Evolutionary conservation across 1,140 invertebrate species (phyloP).

Genomic region (Bombus fervidus): DNA sequence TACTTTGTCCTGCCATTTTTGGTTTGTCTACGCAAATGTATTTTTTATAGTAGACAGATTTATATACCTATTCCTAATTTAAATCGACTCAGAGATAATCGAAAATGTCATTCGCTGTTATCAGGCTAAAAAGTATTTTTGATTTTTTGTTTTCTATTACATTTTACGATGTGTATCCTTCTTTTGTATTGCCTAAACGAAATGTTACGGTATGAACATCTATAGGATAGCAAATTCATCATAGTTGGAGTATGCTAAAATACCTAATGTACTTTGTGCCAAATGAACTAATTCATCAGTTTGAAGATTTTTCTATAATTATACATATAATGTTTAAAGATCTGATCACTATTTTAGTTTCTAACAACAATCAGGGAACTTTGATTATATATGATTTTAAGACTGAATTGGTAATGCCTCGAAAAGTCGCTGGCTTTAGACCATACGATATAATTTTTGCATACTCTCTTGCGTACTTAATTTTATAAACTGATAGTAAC

Average conservation of each 20-base stretch:
- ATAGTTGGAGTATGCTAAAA: conserved; percentile 73
- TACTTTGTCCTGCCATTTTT: not conserved
- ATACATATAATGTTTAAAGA: conserved; percentile 33
- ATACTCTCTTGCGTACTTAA: conserved; percentile 62
- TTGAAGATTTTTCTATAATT: conserved; percentile 37
- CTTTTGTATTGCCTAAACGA: conserved; percentile 65
- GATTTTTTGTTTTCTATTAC: conserved; percentile 45
- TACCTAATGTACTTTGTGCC: conserved; percentile 76
- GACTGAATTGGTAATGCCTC: conserved; percentile 68
- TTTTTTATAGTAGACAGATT: conserved; percentile 4
- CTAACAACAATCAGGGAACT: conserved; percentile 44
- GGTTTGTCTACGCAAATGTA: not conserved
- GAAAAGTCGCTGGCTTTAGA: conserved; percentile 66
- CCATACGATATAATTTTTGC: conserved; percentile 59
- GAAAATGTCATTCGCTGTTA: conserved; percentile 72
- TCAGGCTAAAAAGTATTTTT: conserved; percentile 44
- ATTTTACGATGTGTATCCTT: conserved; percentile 53
- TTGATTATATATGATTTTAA: conserved; percentile 65
- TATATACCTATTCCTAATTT: conserved; percentile 4
- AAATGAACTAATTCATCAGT: conserved; percentile 68
- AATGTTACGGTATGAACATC: conserved; percentile 65
- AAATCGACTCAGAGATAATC: conserved; percentile 70
- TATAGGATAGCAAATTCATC: conserved; percentile 71
- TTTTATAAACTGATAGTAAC: conserved; percentile 51
- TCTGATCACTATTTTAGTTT: conserved; percentile 58